Evolutionary conservation across 2,113 vertebrate species (phyloP), one percentile per base, ranked within the genome.

Genomic region (Scomber colias): DNA sequence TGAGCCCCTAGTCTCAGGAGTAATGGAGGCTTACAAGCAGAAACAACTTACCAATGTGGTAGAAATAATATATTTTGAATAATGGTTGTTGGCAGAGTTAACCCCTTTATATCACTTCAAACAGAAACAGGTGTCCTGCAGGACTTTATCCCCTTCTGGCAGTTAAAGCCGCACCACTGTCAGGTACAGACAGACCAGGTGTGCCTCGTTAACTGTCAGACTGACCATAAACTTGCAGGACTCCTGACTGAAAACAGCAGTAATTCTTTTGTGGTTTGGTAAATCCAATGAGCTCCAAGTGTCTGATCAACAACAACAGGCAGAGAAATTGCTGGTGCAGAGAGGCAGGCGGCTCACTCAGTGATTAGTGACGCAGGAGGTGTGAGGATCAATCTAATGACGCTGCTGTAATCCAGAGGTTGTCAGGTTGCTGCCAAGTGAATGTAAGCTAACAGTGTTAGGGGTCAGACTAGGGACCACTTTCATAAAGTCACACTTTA

Each of bases 101-200:
- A 40, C 35, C 35, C 8, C 35, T 40, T 9, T 8, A 40, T 11
- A 12, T 21, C 30, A 7, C 31, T 14, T 44, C 13, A 35, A 16
- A 53, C 6, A 2, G 51, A 21, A 3, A 3, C 44, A 71, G 68
- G 45, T 21, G 75, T 53, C n/a, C 46, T 44, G 44, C 50, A 72
- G 56, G 53, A 62, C 17, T n/a, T 7, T 19, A 57, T 40, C 49
- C 31, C 14, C 30, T 30, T 10, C 5, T 35, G 57, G 44, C 7
- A 7, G 46, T 49, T 56, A 48, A 59, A 35, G 59, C 8, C 50
- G 40, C 69, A 75, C 69, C 49, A 77, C 31, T 40, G 60, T 11
- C 69, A 61, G 46, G 73, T 59, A 17, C 24, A 54, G 17, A 65
- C 15, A 60, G 71, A 73, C 45, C 73, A 78, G 59, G 62, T 84